Evolutionary conservation across 2,113 vertebrate genomes (phyloP).

Genomic region (Silurus glanis): DNA sequence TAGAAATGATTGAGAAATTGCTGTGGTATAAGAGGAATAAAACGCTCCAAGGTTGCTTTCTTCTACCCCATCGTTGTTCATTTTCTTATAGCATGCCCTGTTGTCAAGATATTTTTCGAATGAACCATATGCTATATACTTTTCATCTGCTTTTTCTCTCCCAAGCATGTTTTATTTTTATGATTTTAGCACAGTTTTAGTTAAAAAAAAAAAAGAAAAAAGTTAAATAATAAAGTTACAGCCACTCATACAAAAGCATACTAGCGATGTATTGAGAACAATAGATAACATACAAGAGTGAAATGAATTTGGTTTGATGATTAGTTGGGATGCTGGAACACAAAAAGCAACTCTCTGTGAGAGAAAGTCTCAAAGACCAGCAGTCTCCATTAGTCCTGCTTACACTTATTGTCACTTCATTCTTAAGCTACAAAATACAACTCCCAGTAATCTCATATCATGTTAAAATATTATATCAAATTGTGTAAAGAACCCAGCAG

Average conservation of each 20-base stretch:
- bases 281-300: neutral
- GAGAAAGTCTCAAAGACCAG: neutral
- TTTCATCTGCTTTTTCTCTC: neutral
- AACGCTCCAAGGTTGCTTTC: neutral
- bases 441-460: neutral
- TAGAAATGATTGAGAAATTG: neutral
- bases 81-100: neutral
- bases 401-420: neutral
- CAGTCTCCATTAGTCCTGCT: neutral
- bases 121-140: neutral
- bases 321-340: neutral
- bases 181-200: neutral
- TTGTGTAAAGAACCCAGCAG: neutral
- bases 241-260: constrained; percentile 11
- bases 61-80: neutral
- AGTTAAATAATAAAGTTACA: neutral
- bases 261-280: neutral
- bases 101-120: neutral
- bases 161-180: constrained; percentile 10
- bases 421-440: neutral
- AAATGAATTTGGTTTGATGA: constrained; percentile 12
- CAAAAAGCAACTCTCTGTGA: neutral
- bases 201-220: neutral
- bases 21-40: no score
- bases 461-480: neutral